A percentile compares a stretch with the other conserved stretches of the same genome.
These are phyloP conservation scores for Mesoligia furuncula DNA, from an alignment of 2,888 invertebrate genomes.

Conservation along the genomic window DNA sequence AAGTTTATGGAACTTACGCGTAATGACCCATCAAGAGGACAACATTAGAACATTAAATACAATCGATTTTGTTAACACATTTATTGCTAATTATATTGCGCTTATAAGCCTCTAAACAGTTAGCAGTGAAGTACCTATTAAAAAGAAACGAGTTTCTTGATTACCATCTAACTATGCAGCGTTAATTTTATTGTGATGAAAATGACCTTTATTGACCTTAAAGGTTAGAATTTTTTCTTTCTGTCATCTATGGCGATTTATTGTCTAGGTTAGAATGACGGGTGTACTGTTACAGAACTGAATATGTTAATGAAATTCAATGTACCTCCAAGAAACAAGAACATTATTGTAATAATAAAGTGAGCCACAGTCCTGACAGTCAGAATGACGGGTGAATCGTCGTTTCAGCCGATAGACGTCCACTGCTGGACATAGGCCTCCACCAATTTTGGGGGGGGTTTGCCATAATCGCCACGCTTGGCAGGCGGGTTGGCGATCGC, in stretches of 20 bases:
- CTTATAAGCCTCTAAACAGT: slow-evolving; percentile 7
- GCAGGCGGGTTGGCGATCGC: too few species aligned
- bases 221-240: not conserved
- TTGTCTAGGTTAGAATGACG: too few species aligned
- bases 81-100: slow-evolving; percentile 30
- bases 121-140: slow-evolving; percentile 16
- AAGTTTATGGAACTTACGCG: slow-evolving; percentile 6
- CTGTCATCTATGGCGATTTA: not conserved
- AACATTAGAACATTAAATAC: slow-evolving; percentile 4
- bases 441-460: too few species aligned
- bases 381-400: too few species aligned
- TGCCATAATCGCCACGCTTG: too few species aligned
- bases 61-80: slow-evolving; percentile 37
- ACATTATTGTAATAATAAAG: too few species aligned
- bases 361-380: too few species aligned
- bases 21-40: slow-evolving; percentile 22
- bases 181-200: slow-evolving; percentile 28
- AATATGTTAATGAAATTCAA: too few species aligned
- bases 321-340: too few species aligned
- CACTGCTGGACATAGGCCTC: too few species aligned
- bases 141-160: slow-evolving; percentile 11
- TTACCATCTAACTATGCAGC: slow-evolving; percentile 11
- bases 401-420: too few species aligned
- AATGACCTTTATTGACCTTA: not conserved
- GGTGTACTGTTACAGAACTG: too few species aligned